phyloP scores from a whole-genome alignment of 2,797 vertebrate species.

The Dendrocincla tyrannina region DNA sequence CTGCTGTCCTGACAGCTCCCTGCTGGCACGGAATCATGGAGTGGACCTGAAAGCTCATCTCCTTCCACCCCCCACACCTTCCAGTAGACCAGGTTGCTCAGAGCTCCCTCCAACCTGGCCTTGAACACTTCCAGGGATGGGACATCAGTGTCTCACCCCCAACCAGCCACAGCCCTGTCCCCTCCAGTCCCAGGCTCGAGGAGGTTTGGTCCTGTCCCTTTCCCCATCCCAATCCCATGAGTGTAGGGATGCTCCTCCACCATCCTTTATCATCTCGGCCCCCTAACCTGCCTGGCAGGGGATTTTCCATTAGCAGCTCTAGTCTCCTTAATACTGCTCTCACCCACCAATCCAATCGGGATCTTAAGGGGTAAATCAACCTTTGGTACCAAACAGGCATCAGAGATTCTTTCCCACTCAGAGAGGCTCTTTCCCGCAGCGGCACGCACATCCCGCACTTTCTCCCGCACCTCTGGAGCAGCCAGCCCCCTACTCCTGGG shows the following conservation, averaged over 20 bases:
- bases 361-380: neutral
- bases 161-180: neutral
- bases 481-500: rapidly evolving
- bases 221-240: neutral
- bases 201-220: neutral
- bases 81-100: neutral
- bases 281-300: neutral
- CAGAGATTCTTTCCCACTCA: neutral
- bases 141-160: neutral
- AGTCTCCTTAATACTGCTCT: neutral
- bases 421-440: rapidly evolving
- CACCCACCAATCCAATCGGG: neutral
- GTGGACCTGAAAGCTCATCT: neutral
- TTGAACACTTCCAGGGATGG: neutral
- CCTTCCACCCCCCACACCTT: neutral
- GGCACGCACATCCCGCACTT: rapidly evolving
- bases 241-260: neutral
- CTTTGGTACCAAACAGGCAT: neutral
- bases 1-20: neutral
- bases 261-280: neutral
- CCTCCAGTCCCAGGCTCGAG: neutral
- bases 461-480: neutral
- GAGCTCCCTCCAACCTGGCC: rapidly evolving
- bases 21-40: neutral
- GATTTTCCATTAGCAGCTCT: neutral